A percentile compares a stretch with the other conserved stretches of the same genome.
Evolutionary conservation across 2,113 vertebrate species (phyloP).

Genomic region (Emydura subglobosa): DNA sequence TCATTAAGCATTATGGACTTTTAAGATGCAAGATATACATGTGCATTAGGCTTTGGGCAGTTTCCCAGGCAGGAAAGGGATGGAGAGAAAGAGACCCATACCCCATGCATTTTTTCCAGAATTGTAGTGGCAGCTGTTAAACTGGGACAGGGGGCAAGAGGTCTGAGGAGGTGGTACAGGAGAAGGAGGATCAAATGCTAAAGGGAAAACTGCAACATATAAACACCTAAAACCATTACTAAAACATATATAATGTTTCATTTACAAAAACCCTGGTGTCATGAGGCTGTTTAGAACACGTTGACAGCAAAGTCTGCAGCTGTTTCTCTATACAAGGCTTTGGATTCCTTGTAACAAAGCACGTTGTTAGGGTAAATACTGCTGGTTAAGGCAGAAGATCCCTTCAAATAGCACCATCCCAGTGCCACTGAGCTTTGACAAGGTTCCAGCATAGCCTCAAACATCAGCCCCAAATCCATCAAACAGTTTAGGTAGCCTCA

Average conservation of each 20-base stretch:
- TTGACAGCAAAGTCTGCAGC: background rate
- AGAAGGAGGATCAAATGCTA: background rate
- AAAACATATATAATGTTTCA: background rate
- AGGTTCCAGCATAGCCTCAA: background rate
- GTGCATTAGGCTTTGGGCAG: background rate
- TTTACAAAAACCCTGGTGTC: background rate
- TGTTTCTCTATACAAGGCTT: background rate
- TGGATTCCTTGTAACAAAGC: background rate
- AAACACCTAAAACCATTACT: background rate
- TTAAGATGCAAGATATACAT: background rate
- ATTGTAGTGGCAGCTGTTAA: background rate
- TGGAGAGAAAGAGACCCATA: background rate
- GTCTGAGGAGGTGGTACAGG: accelerated
- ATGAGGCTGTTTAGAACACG: accelerated
- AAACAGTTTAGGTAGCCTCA: accelerated
- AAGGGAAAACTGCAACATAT: background rate
- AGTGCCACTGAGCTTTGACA: accelerated
- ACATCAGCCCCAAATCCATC: background rate
- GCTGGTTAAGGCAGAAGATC: background rate
- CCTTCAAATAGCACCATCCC: accelerated
- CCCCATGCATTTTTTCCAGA: accelerated
- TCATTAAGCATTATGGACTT: background rate
- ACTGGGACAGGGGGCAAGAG: background rate
- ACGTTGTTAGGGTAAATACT: accelerated
- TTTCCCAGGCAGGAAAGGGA: background rate